These are phyloP conservation scores for Drosophila gaucha DNA, from an alignment of 2,888 invertebrate genomes.

Conservation along the genomic window DNA sequence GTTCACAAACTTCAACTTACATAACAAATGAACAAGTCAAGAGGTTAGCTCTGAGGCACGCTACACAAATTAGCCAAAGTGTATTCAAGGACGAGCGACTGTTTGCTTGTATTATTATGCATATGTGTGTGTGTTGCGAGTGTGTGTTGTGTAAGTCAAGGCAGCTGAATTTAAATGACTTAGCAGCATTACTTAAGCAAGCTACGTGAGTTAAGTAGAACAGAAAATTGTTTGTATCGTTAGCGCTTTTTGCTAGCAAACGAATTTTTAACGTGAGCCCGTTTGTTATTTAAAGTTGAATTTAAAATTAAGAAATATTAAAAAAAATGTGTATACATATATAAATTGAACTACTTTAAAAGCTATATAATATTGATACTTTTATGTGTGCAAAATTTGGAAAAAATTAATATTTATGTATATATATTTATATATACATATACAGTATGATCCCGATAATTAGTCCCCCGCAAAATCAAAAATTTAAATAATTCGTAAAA, in stretches of 20 bases:
- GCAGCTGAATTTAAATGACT: slow-evolving; percentile 6
- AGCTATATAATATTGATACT: too few relatives aligned
- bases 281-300: background rate
- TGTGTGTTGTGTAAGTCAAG: background rate
- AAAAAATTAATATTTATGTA: too few relatives aligned
- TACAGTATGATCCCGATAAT: too few relatives aligned
- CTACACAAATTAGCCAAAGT: slow-evolving; percentile 22
- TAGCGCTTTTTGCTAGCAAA: slow-evolving; percentile 3
- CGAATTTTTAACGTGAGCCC: background rate
- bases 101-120: background rate
- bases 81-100: slow-evolving; percentile 13
- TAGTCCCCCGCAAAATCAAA: too few relatives aligned
- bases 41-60: slow-evolving; percentile 27
- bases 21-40: slow-evolving; percentile 14
- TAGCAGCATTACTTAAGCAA: background rate
- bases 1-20: slow-evolving; percentile 16
- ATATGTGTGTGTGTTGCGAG: background rate
- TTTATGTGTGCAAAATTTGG: too few relatives aligned
- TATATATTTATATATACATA: too few relatives aligned
- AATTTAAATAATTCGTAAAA: too few relatives aligned
- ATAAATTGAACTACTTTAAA: too few relatives aligned
- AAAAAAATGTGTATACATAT: background rate
- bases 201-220: background rate
- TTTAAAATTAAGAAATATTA: background rate
- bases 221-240: background rate